Evolutionary conservation across 2,888 invertebrate species (phyloP).

Genomic region (Gymnosoma rotundatum): DNA sequence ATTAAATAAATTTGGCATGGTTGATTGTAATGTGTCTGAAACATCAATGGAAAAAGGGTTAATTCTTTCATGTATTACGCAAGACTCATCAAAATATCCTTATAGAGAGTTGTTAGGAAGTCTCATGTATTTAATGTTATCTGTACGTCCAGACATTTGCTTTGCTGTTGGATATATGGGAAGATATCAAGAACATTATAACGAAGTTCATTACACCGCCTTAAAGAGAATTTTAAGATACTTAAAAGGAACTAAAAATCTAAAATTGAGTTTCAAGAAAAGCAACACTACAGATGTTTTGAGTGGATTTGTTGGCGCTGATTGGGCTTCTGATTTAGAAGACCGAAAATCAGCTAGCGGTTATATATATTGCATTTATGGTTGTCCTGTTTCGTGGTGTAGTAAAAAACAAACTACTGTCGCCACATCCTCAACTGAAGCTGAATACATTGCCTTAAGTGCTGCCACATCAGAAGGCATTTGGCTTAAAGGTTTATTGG

Average conservation of each 20-base stretch:
- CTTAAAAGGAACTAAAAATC: neutral
- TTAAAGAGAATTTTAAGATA: neutral
- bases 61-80: no score
- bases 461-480: neutral
- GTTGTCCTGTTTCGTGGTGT: neutral
- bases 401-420: constrained; percentile 3
- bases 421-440: constrained; percentile 19
- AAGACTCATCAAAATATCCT: neutral
- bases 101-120: constrained; percentile 15
- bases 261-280: neutral
- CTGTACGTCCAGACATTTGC: constrained; percentile 8
- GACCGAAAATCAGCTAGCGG: no score
- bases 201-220: neutral
- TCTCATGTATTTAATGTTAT: constrained; percentile 14
- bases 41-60: neutral
- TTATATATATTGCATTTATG: neutral
- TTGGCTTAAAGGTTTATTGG: constrained; percentile 12
- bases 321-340: no score
- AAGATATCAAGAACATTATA: neutral
- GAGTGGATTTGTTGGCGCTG: no score
- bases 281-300: no score
- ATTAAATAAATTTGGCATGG: neutral
- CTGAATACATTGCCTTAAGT: constrained; percentile 16
- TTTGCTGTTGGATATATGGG: neutral
- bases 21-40: neutral